Evolutionary conservation across 2,888 invertebrate genomes (phyloP), one percentile per base, ranked within the genome.

Genomic region (Cybosia mesomella): DNA sequence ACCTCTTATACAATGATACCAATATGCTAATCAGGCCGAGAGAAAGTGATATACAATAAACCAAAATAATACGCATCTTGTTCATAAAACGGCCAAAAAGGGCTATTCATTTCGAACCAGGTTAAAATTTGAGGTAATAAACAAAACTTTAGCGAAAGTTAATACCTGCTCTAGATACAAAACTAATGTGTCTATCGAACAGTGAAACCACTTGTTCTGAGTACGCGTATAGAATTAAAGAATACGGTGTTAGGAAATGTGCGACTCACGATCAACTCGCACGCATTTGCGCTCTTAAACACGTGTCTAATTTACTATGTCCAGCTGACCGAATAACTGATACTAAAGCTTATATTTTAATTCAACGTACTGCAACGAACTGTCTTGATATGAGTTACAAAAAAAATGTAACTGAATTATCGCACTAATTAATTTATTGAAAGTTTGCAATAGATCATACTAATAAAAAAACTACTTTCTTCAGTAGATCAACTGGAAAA

Each of bases 131-230:
- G 70, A 71, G 70, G 54, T 66, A 76, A 79, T 76, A 79, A 66
- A 71, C 72, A 67, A 79, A 76, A 59, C 78, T 77, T 68, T 67
- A 85, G 90, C 89, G 92, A 92, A 92, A 92, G 92, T 90, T 75
- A 71, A 78, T 82, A 81, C 83, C 81, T 79, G 88, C 85, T 89
- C 89, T 83, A 90, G 86, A 89, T 90, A 90, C 86, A 79, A 89
- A 83, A 88, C 87, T 88, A 89, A 90, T 87, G 85, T 85, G 82
- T 87, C 87, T 89, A 89, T 90, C 84, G 86, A 87, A 85, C 85
- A 91, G 92, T 91, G 92, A 93, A 92, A 93, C 86, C 85, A 83
- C 81, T 84, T 82, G 77, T 57, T 57, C 83, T 77, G 82, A 83
- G 81, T 83, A 89, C 88, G 87, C 85, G 84, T 70, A 75, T 80